These are phyloP conservation scores for Hydra vulgaris DNA, from an alignment of 30 jellyfish, hydroid and myxozoan species.

Conservation along the genomic window DNA sequence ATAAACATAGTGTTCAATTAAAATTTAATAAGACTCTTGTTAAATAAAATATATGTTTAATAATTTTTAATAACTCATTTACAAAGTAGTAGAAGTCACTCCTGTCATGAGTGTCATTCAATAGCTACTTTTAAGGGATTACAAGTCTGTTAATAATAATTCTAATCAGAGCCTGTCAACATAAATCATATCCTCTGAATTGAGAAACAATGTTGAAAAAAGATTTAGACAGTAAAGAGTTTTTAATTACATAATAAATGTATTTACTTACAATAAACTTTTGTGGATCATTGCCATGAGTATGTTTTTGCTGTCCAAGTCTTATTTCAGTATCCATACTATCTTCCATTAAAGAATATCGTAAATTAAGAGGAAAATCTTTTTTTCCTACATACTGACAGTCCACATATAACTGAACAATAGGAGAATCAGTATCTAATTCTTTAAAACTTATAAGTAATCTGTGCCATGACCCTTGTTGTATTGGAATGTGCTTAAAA, in stretches of 20 bases:
- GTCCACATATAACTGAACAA: slow-evolving; percentile 61
- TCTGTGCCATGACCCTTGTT: slow-evolving; percentile 85
- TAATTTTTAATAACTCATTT: no score
- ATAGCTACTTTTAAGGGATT: no score
- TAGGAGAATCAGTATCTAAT: slow-evolving; percentile 49
- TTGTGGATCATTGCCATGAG: slow-evolving; percentile 45
- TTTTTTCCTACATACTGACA: slow-evolving; percentile 60
- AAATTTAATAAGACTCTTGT: no score
- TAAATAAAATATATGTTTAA: no score
- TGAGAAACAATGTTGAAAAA: no score
- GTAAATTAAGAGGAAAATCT: slow-evolving; percentile 39
- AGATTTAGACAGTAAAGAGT: no score
- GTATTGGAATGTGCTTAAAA: slow-evolving; percentile 61
- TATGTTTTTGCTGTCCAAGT: slow-evolving; percentile 61
- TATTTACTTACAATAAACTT: slow-evolving; percentile 71
- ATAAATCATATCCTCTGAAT: no score
- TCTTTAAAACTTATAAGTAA: slow-evolving; percentile 49
- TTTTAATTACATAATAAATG: background rate
- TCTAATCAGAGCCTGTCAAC: no score
- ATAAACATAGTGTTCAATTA: no score
- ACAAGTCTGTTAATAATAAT: no score
- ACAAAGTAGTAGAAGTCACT: no score
- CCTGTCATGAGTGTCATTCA: no score
- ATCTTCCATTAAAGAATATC: slow-evolving; percentile 51
- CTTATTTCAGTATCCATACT: slow-evolving; percentile 46